Evolutionary conservation across 2,888 invertebrate genomes (phyloP), one percentile per base, ranked within the genome.

Genomic region (Drosophila pseudotakahashii): DNA sequence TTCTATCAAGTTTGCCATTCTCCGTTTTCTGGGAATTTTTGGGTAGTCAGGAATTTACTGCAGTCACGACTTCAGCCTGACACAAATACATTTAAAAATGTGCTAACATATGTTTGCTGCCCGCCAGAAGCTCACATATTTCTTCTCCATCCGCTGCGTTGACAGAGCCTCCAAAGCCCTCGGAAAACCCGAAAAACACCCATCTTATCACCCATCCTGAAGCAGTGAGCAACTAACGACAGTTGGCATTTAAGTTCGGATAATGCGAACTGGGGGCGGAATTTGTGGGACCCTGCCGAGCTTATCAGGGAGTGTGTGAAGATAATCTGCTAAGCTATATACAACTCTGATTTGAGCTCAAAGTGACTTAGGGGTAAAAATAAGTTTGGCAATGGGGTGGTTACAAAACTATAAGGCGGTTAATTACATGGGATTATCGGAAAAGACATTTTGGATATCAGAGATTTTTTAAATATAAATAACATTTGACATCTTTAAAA

Each of bases 51-150:
- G 75, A 83, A 88, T 88, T 88, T 83, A 88, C 81, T 79, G 85
- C 85, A 83, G 82, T 85, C 85, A 88, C 79, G 85, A 87, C 71
- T 76, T 45, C 57, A 37, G 71, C 48, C 69, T 75, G 84, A 81
- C 88, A 77, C 77, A 75, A 77, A 77, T 74, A 78, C 81, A 84
- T 74, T 74, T 75, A 62, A 70, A 75, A 83, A 76, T 75, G 63
- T 63, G 59, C 53, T 58, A 55, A 58, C 77, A 76, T 60, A 73
- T 71, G 57, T 64, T 48, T 19, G 53, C 41, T 44, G 47, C 36
- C 73, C 52, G 45, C 39, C 67, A 66, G 53, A 37, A 66, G 73
- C 52, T 59, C 74, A 53, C 71, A 73, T 73, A 71, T 72, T 67
- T 71, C 48, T 58, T 51, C n/a, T 37, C 48, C n/a, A 32, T 34